These are phyloP conservation scores for Rhopalosiphum maidis DNA, from an alignment of 1,140 invertebrate genomes.

Conservation along the genomic window DNA sequence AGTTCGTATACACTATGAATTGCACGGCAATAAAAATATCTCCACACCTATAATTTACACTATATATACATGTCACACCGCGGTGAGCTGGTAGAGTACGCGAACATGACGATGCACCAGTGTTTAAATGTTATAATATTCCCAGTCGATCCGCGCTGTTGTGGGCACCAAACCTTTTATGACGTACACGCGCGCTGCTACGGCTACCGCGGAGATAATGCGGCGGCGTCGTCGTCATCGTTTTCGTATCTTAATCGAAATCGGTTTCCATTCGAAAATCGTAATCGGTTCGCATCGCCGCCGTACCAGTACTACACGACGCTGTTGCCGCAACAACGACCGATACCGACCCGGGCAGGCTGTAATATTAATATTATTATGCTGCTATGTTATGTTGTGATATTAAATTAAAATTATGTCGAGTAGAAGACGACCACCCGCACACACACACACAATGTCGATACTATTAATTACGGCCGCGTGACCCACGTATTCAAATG, in stretches of 20 bases:
- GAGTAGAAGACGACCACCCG: conserved; percentile 21
- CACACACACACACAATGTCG: not conserved
- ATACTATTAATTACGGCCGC: conserved; percentile 10
- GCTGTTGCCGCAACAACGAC: not conserved
- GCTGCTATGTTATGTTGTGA: too few species aligned
- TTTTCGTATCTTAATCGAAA: conserved; percentile 42
- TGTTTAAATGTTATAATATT: not conserved
- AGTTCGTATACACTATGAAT: too few species aligned
- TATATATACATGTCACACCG: not conserved
- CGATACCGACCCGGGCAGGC: too few species aligned
- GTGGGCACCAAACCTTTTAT: not conserved
- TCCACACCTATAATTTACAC: not conserved
- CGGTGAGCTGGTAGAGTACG: not conserved
- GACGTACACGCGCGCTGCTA: not conserved
- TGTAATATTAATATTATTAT: too few species aligned
- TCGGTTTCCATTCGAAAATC: conserved; percentile 9
- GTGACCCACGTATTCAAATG: not conserved
- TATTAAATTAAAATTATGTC: not conserved
- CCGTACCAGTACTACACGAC: not conserved
- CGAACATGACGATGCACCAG: not conserved
- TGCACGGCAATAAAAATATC: too few species aligned
- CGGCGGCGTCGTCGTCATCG: too few species aligned
- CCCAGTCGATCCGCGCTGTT: not conserved
- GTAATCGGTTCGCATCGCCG: not conserved
- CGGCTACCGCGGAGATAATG: not conserved